A percentile compares a stretch with the other conserved stretches of the same genome.
Evolutionary conservation across 2,113 vertebrate genomes (phyloP).

Genomic region (Mesocricetus auratus): DNA sequence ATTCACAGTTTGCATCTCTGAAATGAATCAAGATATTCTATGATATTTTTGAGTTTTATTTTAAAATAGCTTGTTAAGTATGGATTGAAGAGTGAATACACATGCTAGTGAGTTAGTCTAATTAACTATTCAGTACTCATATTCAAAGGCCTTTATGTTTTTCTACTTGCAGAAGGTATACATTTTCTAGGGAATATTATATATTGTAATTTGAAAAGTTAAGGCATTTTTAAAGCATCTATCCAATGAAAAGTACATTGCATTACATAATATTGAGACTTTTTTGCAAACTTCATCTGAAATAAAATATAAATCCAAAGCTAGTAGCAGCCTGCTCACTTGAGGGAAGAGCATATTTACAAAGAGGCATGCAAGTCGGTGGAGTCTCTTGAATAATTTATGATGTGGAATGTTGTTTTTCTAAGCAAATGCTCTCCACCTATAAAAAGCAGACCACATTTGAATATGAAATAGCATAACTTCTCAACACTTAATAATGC

Average conservation of each 20-base stretch:
- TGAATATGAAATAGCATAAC: neutral
- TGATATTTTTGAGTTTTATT: neutral
- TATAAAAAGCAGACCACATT: constrained; percentile 8
- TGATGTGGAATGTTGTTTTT: neutral
- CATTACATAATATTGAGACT: neutral
- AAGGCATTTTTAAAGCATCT: neutral
- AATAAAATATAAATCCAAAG: neutral
- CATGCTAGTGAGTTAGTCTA: neutral
- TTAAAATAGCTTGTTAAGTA: neutral
- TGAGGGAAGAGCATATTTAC: neutral
- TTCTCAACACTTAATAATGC: neutral
- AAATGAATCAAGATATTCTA: neutral
- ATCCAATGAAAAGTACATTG: neutral
- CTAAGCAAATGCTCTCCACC: neutral
- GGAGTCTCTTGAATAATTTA: constrained; percentile 1
- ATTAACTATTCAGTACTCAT: neutral
- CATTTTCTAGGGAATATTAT: neutral
- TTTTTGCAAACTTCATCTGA: neutral
- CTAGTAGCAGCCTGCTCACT: neutral
- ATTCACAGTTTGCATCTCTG: neutral
- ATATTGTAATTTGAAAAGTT: neutral
- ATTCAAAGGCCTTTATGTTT: neutral
- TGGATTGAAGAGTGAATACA: neutral
- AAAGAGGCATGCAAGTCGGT: neutral
- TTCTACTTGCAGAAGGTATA: neutral